A percentile compares a stretch with the other conserved stretches of the same genome.
phyloP scores from a whole-genome alignment of 1,140 invertebrate species.

The Brachionus manjavacas region DNA sequence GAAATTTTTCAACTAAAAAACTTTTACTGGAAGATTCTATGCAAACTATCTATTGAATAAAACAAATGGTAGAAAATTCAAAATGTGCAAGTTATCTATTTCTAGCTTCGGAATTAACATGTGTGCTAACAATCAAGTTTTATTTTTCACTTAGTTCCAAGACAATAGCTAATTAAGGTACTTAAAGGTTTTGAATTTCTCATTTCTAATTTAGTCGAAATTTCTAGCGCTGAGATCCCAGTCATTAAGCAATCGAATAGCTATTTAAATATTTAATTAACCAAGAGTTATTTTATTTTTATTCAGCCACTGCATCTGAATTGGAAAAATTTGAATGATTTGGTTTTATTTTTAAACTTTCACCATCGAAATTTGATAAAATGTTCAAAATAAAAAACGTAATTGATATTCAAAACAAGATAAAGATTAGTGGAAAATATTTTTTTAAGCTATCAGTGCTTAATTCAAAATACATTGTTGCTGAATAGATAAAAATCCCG shows the following conservation, averaged over 20 bases:
- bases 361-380: not conserved
- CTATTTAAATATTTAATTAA: not conserved
- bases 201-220: not conserved
- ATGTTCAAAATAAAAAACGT: not conserved
- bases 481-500: not conserved
- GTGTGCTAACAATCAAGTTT: not conserved
- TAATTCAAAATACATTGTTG: not conserved
- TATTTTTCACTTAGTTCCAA: not conserved
- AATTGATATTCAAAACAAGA: not conserved
- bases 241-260: not conserved
- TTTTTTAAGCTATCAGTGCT: not conserved
- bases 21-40: not conserved
- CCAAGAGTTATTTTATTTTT: not conserved
- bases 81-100: not conserved
- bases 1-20: not conserved
- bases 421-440: not conserved
- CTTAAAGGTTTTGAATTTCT: not conserved
- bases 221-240: not conserved
- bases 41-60: not conserved
- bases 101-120: not conserved
- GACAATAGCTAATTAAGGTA: not conserved
- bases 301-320: not conserved
- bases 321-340: no score
- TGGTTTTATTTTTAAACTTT: no score
- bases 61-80: not conserved